Percentiles rank a stretch among this genome's conserved stretches.
Evolutionary conservation across 64 coral and sea anemone species (phyloP).

Genomic region (Astreopora myriophthalma): DNA sequence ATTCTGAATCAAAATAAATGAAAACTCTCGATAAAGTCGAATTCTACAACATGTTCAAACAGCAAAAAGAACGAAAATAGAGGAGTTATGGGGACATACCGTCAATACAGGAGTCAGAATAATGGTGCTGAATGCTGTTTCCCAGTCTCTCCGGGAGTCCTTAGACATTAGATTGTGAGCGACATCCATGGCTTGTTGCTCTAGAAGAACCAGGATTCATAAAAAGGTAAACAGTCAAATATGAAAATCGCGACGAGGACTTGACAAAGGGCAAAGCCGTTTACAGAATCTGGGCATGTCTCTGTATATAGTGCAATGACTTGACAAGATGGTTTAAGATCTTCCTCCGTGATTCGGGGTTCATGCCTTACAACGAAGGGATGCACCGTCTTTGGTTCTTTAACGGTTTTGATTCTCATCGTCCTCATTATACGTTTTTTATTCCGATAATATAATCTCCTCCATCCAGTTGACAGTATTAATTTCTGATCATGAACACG

Average conservation of each 20-base stretch:
- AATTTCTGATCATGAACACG: no score
- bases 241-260: background rate
- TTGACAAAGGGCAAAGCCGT: background rate
- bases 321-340: no score
- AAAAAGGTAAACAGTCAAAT: background rate
- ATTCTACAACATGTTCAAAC: background rate
- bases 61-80: background rate
- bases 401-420: no score
- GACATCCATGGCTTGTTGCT: background rate
- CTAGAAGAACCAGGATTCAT: background rate
- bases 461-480: no score
- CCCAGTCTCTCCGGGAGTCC: conserved; percentile 37
- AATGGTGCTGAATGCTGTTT: conserved; percentile 14
- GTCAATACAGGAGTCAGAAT: background rate
- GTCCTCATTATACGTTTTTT: no score
- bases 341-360: no score
- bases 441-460: no score
- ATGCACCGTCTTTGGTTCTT: no score
- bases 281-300: no score
- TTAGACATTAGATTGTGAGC: background rate
- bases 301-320: no score
- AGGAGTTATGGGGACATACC: background rate
- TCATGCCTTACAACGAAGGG: no score
- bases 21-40: background rate
- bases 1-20: background rate